A percentile compares a stretch with the other conserved stretches of the same genome.
phyloP scores from a whole-genome alignment of 1,140 invertebrate species.

The Cherax quadricarinatus region DNA sequence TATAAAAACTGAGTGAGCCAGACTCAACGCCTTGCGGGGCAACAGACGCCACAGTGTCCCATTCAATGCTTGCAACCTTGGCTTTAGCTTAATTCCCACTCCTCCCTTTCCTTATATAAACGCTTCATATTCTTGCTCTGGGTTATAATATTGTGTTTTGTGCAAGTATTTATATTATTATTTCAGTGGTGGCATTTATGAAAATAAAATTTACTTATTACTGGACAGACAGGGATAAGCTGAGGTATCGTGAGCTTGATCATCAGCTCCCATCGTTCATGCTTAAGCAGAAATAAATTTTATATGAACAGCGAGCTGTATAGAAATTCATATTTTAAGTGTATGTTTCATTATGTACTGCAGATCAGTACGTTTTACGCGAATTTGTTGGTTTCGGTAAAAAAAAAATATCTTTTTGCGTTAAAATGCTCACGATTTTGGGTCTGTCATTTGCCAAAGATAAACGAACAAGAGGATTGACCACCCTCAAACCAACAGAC shows the following conservation, averaged over 20 bases:
- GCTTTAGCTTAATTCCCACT: background rate
- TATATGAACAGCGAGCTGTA: background rate
- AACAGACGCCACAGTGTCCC: slow-evolving; percentile 34
- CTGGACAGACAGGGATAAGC: background rate
- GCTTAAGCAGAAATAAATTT: slow-evolving; percentile 37
- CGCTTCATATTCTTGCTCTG: no score
- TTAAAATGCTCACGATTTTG: background rate
- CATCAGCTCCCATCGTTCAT: slow-evolving; percentile 22
- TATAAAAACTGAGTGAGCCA: slow-evolving; percentile 36
- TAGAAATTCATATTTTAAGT: background rate
- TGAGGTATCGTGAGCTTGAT: background rate
- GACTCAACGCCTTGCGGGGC: slow-evolving; percentile 48
- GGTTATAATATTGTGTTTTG: background rate
- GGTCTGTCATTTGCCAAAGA: background rate
- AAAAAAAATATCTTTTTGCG: background rate
- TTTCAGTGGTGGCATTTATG: background rate
- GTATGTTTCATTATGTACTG: background rate
- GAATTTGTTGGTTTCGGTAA: background rate
- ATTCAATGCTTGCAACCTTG: background rate
- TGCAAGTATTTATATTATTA: background rate
- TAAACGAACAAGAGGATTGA: background rate
- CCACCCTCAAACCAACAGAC: background rate
- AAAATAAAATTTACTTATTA: background rate
- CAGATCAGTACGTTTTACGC: background rate
- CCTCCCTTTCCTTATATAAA: background rate